Evolutionary conservation across 2,888 invertebrate genomes (phyloP).

Genomic region (Micoletzkya japonica): DNA sequence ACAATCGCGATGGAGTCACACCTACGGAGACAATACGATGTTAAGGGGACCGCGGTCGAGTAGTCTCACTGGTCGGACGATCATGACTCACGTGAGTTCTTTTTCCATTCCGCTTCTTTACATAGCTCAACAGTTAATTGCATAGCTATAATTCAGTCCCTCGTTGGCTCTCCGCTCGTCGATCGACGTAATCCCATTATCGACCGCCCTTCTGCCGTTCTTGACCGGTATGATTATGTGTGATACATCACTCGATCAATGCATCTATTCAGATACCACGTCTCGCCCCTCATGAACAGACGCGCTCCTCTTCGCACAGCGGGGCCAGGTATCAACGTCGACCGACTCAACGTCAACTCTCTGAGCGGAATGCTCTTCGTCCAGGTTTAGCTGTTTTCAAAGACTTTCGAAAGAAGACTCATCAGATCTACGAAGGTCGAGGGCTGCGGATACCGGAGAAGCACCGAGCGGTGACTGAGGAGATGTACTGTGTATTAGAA

Average conservation of each 20-base stretch:
- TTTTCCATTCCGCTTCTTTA: no score
- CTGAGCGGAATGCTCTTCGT: conserved; percentile 59
- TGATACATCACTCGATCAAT: neutral
- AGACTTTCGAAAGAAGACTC: no score
- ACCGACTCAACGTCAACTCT: conserved; percentile 52
- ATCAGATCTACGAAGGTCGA: conserved; percentile 67
- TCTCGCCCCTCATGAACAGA: conserved; percentile 60
- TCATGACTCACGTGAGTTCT: conserved; percentile 39
- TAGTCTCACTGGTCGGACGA: conserved; percentile 50
- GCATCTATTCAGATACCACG: conserved; percentile 44
- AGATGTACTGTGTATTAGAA: conserved; percentile 95
- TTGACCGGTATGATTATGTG: conserved; percentile 32
- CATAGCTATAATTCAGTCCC: conserved; percentile 33
- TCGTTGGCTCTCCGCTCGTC: conserved; percentile 46
- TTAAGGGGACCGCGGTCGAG: conserved; percentile 43
- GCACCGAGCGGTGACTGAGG: conserved; percentile 66
- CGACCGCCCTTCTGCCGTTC: conserved; percentile 43
- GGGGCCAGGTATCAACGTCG: conserved; percentile 63
- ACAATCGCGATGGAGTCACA: conserved; percentile 43
- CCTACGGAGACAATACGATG: conserved; percentile 41
- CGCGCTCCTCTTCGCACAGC: conserved; percentile 59
- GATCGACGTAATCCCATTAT: conserved; percentile 30
- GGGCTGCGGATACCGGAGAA: conserved; percentile 65
- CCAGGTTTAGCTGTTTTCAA: conserved; percentile 36
- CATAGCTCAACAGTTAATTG: no score